Conservation (phyloP, 2,888 invertebrate species). For the Rapana venosa region DNA sequence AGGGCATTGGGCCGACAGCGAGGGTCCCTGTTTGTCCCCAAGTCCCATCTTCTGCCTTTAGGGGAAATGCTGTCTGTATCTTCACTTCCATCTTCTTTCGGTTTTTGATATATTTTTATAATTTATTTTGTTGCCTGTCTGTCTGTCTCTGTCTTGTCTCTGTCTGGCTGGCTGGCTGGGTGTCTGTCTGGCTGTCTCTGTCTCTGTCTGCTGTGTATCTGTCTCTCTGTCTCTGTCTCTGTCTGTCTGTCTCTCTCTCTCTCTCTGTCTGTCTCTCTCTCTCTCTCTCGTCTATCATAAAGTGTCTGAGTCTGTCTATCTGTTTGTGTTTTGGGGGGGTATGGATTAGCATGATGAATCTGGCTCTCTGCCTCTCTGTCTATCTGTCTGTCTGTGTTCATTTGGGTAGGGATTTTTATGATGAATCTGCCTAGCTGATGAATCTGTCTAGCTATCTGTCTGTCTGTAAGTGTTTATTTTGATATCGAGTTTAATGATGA, state of each 20-base stretch:
- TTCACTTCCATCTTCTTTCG: too few relatives aligned
- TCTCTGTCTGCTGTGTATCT: too few relatives aligned
- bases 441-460: background rate
- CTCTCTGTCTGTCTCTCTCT: too few relatives aligned
- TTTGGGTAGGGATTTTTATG: background rate
- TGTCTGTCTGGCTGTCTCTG: too few relatives aligned
- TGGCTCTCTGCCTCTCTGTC: background rate
- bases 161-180: too few relatives aligned
- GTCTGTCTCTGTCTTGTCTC: too few relatives aligned
- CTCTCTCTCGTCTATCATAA: too few relatives aligned
- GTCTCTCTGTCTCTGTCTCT: too few relatives aligned
- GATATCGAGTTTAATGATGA: background rate
- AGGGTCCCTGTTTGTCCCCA: conserved; percentile 29
- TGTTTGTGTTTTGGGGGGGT: background rate
- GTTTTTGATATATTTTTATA: too few relatives aligned
- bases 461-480: background rate
- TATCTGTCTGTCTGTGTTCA: background rate
- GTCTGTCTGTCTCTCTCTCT: too few relatives aligned
- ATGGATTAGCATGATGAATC: background rate
- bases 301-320: too few relatives aligned
- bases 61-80: background rate
- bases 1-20: background rate
- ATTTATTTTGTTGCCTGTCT: too few relatives aligned
- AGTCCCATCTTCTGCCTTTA: conserved; percentile 22
- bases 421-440: background rate